Evolutionary conservation across 2,888 invertebrate species (phyloP).

Genomic region (Papilio demoleus): DNA sequence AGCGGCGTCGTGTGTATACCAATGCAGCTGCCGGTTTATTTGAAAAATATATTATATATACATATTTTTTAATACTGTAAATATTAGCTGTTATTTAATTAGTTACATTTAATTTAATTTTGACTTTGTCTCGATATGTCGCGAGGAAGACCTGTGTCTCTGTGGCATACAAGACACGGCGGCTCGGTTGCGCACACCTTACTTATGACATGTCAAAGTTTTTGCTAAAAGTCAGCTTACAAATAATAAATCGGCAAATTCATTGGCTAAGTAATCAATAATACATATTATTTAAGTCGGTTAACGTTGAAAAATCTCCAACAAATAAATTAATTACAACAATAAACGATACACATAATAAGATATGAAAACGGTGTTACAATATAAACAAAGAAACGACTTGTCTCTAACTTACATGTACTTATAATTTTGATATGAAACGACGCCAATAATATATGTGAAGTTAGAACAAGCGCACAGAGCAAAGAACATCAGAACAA

Average conservation of each 20-base stretch:
- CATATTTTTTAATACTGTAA: not conserved
- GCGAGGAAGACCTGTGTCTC: not conserved
- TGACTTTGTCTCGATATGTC: not conserved
- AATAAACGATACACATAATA: not conserved
- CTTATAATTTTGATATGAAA: slow-evolving; percentile 30
- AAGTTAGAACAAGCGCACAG: slow-evolving; percentile 42
- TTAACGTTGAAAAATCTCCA: not conserved
- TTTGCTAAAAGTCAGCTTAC: too few species aligned
- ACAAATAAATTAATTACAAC: too few species aligned
- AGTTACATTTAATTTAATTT: not conserved
- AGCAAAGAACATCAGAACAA: slow-evolving; percentile 35
- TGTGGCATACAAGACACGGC: too few species aligned
- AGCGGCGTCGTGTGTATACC: too few species aligned
- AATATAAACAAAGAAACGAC: slow-evolving; percentile 19
- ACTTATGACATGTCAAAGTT: too few species aligned
- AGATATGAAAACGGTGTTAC: slow-evolving; percentile 21
- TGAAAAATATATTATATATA: too few species aligned
- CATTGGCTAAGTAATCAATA: not conserved
- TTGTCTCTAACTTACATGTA: slow-evolving; percentile 38
- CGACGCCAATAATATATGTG: slow-evolving; percentile 25
- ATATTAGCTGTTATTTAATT: not conserved
- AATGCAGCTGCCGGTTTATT: too few species aligned
- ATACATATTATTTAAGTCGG: not conserved
- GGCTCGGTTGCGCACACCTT: too few species aligned
- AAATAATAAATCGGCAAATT: not conserved